Evolutionary conservation across 2,888 invertebrate genomes (phyloP).

Genomic region (Melanchra persicariae): DNA sequence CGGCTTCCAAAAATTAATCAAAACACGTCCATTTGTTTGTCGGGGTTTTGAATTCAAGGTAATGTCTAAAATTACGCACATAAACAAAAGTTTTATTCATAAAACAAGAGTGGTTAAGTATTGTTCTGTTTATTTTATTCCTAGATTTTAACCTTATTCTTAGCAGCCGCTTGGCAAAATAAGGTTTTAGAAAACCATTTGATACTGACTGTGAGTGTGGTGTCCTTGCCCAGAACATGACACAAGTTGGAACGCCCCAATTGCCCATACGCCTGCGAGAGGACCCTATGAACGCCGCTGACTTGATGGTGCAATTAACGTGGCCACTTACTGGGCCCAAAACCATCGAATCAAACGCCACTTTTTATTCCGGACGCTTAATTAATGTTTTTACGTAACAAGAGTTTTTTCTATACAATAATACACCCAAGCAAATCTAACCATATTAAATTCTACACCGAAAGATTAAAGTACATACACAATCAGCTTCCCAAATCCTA

Average conservation of each 20-base stretch:
- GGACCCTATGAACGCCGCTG: no score
- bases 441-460: not conserved
- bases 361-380: no score
- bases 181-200: no score
- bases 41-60: constrained; percentile 15
- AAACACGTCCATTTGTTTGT: constrained; percentile 23
- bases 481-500: constrained; percentile 42
- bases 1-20: constrained; percentile 33
- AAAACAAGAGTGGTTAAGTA: not conserved
- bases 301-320: no score
- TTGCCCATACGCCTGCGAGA: no score
- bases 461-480: constrained; percentile 18
- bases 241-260: no score
- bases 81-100: constrained; percentile 1
- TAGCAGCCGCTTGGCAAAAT: no score
- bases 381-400: no score
- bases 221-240: no score
- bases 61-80: not conserved
- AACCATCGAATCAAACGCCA: not conserved
- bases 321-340: no score
- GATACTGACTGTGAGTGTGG: not conserved
- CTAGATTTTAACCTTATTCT: not conserved
- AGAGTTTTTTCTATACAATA: not conserved
- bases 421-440: not conserved
- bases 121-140: not conserved